A percentile compares a stretch with the other conserved stretches of the same genome.
Evolutionary conservation across 2,888 invertebrate genomes (phyloP).

Genomic region (Sussaba pulchella): DNA sequence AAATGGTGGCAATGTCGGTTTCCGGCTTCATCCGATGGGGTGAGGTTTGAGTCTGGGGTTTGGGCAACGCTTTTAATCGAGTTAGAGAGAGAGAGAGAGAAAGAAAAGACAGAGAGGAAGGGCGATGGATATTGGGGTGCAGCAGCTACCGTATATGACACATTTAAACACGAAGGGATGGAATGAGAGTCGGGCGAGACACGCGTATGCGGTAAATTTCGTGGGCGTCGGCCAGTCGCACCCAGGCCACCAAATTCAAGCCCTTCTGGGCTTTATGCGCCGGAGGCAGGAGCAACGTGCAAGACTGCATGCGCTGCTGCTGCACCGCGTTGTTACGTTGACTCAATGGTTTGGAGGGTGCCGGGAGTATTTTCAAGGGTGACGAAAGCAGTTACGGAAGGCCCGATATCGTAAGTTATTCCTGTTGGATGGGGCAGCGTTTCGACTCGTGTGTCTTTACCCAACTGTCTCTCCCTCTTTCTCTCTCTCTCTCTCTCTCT

Average conservation of each 20-base stretch:
- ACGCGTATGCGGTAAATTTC: slow-evolving; percentile 39
- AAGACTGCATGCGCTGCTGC: slow-evolving; percentile 3
- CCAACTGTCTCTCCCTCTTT: too few species aligned
- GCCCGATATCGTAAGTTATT: too few species aligned
- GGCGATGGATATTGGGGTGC: slow-evolving; percentile 5
- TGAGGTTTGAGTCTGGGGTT: not conserved
- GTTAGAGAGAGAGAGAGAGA: not conserved
- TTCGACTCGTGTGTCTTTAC: too few species aligned
- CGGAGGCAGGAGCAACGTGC: slow-evolving; percentile 1
- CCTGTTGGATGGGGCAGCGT: too few species aligned
- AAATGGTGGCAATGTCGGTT: slow-evolving; percentile 6
- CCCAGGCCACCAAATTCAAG: slow-evolving; percentile 46
- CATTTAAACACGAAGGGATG: not conserved
- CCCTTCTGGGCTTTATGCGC: slow-evolving; percentile 12
- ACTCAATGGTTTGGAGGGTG: slow-evolving; percentile 30
- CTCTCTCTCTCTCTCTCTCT: not conserved
- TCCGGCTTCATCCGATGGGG: not conserved
- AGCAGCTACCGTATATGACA: not conserved
- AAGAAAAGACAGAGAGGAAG: too few species aligned
- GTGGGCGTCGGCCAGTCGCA: slow-evolving; percentile 36
- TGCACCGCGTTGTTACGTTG: too few species aligned
- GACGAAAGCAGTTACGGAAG: slow-evolving; percentile 14
- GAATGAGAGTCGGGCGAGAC: slow-evolving; percentile 36
- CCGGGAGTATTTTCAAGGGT: slow-evolving; percentile 37
- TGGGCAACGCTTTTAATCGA: slow-evolving; percentile 5